These are phyloP conservation scores for Tillus elongatus DNA, from an alignment of 2,888 invertebrate genomes.

Conservation along the genomic window DNA sequence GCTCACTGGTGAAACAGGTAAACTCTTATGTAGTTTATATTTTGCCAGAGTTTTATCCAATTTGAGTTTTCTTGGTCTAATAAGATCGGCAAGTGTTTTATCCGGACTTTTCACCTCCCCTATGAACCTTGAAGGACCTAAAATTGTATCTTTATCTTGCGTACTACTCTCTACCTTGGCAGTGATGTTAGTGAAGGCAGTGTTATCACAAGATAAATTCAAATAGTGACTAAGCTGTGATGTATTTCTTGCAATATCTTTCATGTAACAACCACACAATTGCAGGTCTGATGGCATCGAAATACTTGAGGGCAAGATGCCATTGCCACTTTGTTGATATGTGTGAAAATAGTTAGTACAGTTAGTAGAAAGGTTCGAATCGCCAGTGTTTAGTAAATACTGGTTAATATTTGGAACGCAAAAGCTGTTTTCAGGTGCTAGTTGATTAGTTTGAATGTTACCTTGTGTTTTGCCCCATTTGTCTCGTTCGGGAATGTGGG, in stretches of 20 bases:
- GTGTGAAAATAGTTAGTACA: constrained; percentile 26
- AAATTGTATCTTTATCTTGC: no score
- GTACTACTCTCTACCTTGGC: constrained; percentile 18
- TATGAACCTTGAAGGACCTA: no score
- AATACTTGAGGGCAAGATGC: constrained; percentile 22
- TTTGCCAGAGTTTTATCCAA: constrained; percentile 37
- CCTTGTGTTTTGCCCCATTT: constrained; percentile 32
- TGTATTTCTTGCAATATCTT: constrained; percentile 35
- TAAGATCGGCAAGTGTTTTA: constrained; percentile 28
- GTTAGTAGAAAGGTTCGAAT: constrained; percentile 24
- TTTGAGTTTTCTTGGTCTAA: constrained; percentile 36
- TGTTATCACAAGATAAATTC: constrained; percentile 19
- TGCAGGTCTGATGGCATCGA: constrained; percentile 37
- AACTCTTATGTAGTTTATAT: constrained; percentile 53
- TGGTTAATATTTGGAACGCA: constrained; percentile 23
- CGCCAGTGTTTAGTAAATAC: constrained; percentile 24
- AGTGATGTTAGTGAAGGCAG: constrained; percentile 16
- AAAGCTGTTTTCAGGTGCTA: constrained; percentile 24
- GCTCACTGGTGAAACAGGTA: constrained; percentile 74
- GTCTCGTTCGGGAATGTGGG: constrained; percentile 55
- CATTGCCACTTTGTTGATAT: not conserved
- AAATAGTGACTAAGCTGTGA: constrained; percentile 30
- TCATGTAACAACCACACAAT: constrained; percentile 40
- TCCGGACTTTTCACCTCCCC: constrained; percentile 28
- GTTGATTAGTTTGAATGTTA: constrained; percentile 21